phyloP scores from a whole-genome alignment of 2,797 vertebrate genomes.

The Melanotaenia boesemani region DNA sequence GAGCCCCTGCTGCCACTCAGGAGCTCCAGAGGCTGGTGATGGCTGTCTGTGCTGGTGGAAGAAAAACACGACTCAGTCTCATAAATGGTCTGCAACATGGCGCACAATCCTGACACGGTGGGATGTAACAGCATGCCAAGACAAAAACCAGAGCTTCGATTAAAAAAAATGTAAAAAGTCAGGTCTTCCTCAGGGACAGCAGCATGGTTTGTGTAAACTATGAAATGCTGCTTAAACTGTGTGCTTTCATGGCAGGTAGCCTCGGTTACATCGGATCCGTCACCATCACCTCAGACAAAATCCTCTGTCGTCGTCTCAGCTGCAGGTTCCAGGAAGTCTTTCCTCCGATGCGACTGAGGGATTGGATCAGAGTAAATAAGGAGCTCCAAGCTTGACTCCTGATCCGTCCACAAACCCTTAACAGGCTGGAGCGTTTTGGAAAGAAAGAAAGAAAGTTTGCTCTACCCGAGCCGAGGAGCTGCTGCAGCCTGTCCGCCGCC shows the following conservation, averaged over 20 bases:
- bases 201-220: slow-evolving; percentile 24
- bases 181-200: slow-evolving; percentile 24
- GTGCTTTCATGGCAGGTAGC: too few relatives aligned
- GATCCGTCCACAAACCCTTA: slow-evolving; percentile 18
- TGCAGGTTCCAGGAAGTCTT: slow-evolving; percentile 17
- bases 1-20: slow-evolving; percentile 83
- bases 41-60: slow-evolving; percentile 86
- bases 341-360: neutral
- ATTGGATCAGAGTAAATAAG: slow-evolving; percentile 12
- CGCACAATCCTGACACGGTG: slow-evolving; percentile 89
- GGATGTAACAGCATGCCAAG: slow-evolving; percentile 93
- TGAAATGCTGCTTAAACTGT: too few relatives aligned
- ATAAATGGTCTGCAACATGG: slow-evolving; percentile 96
- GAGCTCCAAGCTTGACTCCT: slow-evolving; percentile 29
- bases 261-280: neutral
- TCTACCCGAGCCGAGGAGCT: slow-evolving; percentile 25
- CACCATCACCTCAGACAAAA: slow-evolving; percentile 19
- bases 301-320: slow-evolving; percentile 18
- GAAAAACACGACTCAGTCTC: slow-evolving; percentile 95
- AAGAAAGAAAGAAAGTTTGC: slow-evolving; percentile 42
- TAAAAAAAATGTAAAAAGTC: slow-evolving; percentile 26
- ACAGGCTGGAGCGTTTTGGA: slow-evolving; percentile 4
- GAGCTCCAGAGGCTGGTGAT: slow-evolving; percentile 90
- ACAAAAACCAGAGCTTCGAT: slow-evolving; percentile 49
- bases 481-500: slow-evolving; percentile 41